Conservation (phyloP, 2,888 invertebrate genomes). For the Diplolepis rosae region DNA sequence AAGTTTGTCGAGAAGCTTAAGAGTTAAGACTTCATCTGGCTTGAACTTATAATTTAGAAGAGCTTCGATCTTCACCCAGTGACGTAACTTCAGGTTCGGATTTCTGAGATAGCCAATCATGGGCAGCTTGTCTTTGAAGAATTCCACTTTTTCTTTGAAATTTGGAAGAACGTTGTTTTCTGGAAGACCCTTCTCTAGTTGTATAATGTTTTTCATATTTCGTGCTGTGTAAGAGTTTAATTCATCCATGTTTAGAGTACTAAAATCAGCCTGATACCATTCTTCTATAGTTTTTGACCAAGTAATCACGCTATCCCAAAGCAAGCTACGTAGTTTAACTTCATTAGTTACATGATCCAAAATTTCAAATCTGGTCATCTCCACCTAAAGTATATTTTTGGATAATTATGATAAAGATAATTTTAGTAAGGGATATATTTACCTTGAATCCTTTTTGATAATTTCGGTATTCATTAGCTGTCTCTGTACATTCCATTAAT, state of each 20-base stretch:
- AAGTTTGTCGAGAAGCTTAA: slow-evolving; percentile 81
- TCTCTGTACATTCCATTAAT: slow-evolving; percentile 79
- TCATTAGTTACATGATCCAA: slow-evolving; percentile 87
- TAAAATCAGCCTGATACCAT: slow-evolving; percentile 81
- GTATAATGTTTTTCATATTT: slow-evolving; percentile 83
- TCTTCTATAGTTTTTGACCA: slow-evolving; percentile 82
- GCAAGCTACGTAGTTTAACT: slow-evolving; percentile 84
- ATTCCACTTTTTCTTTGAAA: slow-evolving; percentile 85
- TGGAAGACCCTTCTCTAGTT: slow-evolving; percentile 89
- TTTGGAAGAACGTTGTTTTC: slow-evolving; percentile 85
- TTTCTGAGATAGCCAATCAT: slow-evolving; percentile 88
- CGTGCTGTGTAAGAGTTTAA: slow-evolving; percentile 80
- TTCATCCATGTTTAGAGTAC: slow-evolving; percentile 82
- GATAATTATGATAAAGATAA: neutral
- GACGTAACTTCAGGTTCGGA: slow-evolving; percentile 85
- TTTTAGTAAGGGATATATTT: slow-evolving; percentile 42
- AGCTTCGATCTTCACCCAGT: slow-evolving; percentile 89
- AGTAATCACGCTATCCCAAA: slow-evolving; percentile 86
- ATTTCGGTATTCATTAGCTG: slow-evolving; percentile 83
- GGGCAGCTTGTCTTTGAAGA: slow-evolving; percentile 87
- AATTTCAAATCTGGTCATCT: slow-evolving; percentile 87
- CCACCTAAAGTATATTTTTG: slow-evolving; percentile 77
- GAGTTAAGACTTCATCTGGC: slow-evolving; percentile 81
- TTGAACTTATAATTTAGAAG: slow-evolving; percentile 84
- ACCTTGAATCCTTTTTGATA: slow-evolving; percentile 92